Base-by-base conservation (phyloP, 2,113 vertebrate species). In the Sinocyclocheilus anophthalmus region DNA sequence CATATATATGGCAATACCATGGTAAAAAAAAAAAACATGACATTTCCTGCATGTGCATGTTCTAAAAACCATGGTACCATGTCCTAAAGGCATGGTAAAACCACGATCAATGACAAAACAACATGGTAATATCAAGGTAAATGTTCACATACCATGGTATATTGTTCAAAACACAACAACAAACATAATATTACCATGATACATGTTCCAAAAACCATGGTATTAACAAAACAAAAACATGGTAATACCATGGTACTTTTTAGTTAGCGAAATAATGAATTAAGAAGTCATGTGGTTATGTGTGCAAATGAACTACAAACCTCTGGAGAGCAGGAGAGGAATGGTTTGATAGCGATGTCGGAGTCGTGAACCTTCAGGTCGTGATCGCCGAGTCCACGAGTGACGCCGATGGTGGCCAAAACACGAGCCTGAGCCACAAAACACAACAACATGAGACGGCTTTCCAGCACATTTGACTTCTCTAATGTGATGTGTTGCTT, bases 331-430 rank as follows among this genome's bases (percentile, higher is more conserved):
- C 97, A 97, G 87, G 97, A 99, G 30, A 99, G 95, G 92, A 99
- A 99, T 3, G 98, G 98, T 88, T 99, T 99, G 93, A 99, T 99
- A 92, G 96, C 97, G 95, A 99, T 97, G 92, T 97, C 98, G 76
- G 98, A 99, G 92, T 99, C 98, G 0, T 99, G 97, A 73, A 99
- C 98, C 92, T 98, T 99, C 87, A 99, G 94, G 89, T 99, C 97
- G 50, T 99, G 97, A 94, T 99, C 98, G 16, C 98, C 98, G 42
- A 99, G 96, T 57, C 98, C 98, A n/a, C 98, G 94, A 0, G 98
- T 99, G 89, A 99, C 97, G 10, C 98, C 98, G 77, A 99, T 99
- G 55, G 98, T 99, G 82, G 98, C 98, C 97, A 99, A 95, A 84
- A 99, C 97, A 5, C 98, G 96, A 0, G 98, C 97, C 98, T 99